phyloP scores from a whole-genome alignment of 2,113 vertebrate genomes.

The Nothocercus julius region DNA sequence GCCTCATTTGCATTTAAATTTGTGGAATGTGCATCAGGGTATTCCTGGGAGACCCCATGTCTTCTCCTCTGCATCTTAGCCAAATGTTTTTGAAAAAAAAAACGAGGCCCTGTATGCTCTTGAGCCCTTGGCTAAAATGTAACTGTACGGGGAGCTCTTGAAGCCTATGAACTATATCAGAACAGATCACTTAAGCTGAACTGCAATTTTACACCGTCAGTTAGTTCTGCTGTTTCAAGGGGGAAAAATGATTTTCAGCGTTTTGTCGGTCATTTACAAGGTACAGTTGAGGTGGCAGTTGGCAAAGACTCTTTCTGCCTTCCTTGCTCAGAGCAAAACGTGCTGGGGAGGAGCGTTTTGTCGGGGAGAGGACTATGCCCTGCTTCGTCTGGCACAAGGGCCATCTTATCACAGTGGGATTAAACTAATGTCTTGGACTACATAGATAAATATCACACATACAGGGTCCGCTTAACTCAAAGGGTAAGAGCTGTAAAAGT shows the following conservation, averaged over 20 bases:
- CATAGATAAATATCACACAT: not conserved
- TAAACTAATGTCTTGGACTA: not conserved
- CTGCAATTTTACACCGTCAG: not conserved
- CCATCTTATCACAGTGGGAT: not conserved
- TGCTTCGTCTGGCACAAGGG: rapidly evolving
- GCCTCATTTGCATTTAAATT: constrained; percentile 38
- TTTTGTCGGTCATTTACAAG: not conserved
- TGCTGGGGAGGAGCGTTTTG: rapidly evolving
- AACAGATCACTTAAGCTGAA: not conserved
- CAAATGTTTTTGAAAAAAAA: not conserved
- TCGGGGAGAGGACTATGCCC: not conserved
- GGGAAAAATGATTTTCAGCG: not conserved
- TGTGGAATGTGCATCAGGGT: not conserved
- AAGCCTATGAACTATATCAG: not conserved
- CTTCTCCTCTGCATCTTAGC: not conserved
- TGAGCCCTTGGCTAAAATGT: not conserved
- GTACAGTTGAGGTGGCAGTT: not conserved
- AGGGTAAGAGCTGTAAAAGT: not conserved
- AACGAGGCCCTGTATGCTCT: not conserved
- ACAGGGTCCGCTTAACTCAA: not conserved
- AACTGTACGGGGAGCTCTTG: not conserved
- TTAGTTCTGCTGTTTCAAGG: not conserved
- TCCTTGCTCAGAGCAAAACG: rapidly evolving
- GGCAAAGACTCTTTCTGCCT: not conserved
- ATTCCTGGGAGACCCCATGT: not conserved